Evolutionary conservation across 2,888 invertebrate genomes (phyloP).

Genomic region (Dioctria rufipes): DNA sequence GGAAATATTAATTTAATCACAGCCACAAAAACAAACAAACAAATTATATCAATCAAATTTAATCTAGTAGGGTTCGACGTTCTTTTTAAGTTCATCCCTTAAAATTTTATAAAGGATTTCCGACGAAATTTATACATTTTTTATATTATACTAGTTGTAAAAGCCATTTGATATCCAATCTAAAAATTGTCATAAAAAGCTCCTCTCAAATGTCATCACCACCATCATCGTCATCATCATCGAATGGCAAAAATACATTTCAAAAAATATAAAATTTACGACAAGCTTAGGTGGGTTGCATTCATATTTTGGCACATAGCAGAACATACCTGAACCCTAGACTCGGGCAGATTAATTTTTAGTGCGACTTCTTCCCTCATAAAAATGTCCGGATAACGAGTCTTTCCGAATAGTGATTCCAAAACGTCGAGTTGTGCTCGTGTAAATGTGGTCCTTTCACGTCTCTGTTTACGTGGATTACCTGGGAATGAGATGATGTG

Average conservation of each 20-base stretch:
- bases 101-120: background rate
- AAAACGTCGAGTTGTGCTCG: constrained; percentile 93
- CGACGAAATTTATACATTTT: background rate
- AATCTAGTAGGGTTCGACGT: no score
- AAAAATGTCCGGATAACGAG: constrained; percentile 97
- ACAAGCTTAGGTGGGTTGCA: constrained; percentile 8
- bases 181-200: background rate
- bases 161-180: background rate
- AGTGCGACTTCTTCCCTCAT: constrained; percentile 97
- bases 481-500: constrained; percentile 54
- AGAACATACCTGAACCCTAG: constrained; percentile 90
- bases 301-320: constrained; percentile 35
- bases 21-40: no score
- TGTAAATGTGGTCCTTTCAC: constrained; percentile 97
- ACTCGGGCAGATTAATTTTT: constrained; percentile 96
- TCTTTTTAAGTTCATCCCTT: no score
- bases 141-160: background rate
- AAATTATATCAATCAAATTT: no score
- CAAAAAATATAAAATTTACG: constrained; percentile 41
- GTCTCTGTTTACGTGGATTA: constrained; percentile 89
- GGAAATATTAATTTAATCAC: no score
- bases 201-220: background rate
- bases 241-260: background rate
- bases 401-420: constrained; percentile 92
- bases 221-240: background rate